Evolutionary conservation across 2,113 vertebrate species (phyloP).

Genomic region (Pomatorhinus ruficollis): DNA sequence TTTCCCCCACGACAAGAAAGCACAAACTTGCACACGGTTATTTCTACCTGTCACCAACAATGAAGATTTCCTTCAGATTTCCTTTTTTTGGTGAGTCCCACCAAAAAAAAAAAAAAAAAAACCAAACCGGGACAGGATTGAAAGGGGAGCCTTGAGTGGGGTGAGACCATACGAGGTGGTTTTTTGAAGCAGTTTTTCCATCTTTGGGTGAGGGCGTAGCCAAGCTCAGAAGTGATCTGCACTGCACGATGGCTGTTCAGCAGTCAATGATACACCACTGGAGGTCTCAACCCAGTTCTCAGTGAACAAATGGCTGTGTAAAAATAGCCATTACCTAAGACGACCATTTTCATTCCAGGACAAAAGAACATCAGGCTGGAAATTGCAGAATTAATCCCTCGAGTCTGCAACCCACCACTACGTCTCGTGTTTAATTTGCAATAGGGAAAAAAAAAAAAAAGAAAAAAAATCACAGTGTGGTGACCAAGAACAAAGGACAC

Average conservation of each 20-base stretch:
- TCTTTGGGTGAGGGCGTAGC: neutral
- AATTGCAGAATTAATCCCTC: constrained; percentile 52
- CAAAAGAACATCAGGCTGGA: constrained; percentile 39
- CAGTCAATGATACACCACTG: constrained; percentile 6
- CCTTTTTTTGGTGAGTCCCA: neutral
- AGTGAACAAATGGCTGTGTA: constrained; percentile 33
- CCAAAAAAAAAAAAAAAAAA: neutral
- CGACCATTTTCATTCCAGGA: constrained; percentile 41
- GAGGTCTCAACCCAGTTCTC: constrained; percentile 46
- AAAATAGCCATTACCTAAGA: constrained; percentile 64
- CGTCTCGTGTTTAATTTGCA: neutral
- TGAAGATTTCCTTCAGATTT: neutral
- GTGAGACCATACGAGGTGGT: neutral
- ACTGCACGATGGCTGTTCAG: neutral
- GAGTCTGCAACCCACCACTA: neutral
- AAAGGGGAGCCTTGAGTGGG: neutral
- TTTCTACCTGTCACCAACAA: neutral
- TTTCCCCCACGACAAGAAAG: rapidly evolving
- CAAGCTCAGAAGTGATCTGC: neutral
- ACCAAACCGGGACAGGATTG: neutral
- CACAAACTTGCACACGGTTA: rapidly evolving
- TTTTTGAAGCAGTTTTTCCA: neutral
- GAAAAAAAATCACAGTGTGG: neutral
- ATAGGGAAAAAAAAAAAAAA: neutral
- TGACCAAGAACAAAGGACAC: neutral